A percentile compares a stretch with the other conserved stretches of the same genome.
Evolutionary conservation across 2,888 invertebrate species (phyloP).

Genomic region (Cheilosia pagana): DNA sequence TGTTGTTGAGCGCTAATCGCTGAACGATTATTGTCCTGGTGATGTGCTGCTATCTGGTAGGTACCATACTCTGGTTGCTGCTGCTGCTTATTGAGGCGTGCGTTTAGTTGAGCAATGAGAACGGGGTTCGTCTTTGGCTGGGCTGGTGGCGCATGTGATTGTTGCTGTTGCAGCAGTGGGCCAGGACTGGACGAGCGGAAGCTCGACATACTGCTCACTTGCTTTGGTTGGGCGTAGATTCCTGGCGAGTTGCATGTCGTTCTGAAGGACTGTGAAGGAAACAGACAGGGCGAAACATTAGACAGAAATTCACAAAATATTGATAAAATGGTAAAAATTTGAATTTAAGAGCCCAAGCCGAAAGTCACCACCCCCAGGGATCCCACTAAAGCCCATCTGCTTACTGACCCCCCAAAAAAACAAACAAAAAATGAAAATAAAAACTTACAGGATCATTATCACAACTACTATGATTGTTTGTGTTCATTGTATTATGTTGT

Average conservation of each 20-base stretch:
- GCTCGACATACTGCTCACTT: slow-evolving; percentile 83
- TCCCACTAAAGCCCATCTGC: slow-evolving; percentile 8
- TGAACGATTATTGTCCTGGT: slow-evolving; percentile 74
- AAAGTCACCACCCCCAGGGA: slow-evolving; percentile 21
- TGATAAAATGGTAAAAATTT: background rate
- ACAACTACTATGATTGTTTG: slow-evolving; percentile 71
- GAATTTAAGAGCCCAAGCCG: slow-evolving; percentile 9
- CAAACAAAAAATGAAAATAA: slow-evolving; percentile 7
- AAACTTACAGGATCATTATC: slow-evolving; percentile 76
- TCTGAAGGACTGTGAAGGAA: slow-evolving; percentile 81
- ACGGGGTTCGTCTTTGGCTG: slow-evolving; percentile 83
- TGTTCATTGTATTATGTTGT: slow-evolving; percentile 74
- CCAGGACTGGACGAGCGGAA: slow-evolving; percentile 82
- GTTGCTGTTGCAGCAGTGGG: slow-evolving; percentile 79
- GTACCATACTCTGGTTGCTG: slow-evolving; percentile 74
- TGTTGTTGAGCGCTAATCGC: slow-evolving; percentile 77
- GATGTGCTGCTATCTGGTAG: slow-evolving; percentile 61
- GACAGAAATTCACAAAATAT: background rate
- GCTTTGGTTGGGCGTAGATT: slow-evolving; percentile 83
- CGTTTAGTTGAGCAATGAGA: slow-evolving; percentile 83
- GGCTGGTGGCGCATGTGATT: slow-evolving; percentile 79
- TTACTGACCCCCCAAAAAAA: slow-evolving; percentile 1
- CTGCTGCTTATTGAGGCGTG: slow-evolving; percentile 81
- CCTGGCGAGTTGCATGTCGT: slow-evolving; percentile 81
- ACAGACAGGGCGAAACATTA: slow-evolving; percentile 46